Conservation (phyloP, 2,888 invertebrate species). For the Lymantria monacha region DNA sequence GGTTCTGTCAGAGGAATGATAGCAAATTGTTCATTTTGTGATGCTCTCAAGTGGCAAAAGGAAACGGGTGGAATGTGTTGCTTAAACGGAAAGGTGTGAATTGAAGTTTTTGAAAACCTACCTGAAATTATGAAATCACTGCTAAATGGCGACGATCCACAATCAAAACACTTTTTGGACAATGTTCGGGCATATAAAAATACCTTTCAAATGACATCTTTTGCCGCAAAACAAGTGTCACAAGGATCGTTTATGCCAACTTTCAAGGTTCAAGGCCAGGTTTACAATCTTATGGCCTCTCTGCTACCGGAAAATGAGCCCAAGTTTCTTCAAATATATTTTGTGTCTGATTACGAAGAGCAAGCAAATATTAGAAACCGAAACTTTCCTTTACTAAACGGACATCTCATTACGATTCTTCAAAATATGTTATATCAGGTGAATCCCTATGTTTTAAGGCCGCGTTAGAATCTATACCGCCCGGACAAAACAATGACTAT, state of each 20-base stretch:
- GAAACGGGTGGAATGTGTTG: conserved; percentile 20
- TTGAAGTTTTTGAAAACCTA: conserved; percentile 1
- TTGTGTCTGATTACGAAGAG: background rate
- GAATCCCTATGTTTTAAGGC: background rate
- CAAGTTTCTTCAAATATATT: background rate
- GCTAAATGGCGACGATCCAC: background rate
- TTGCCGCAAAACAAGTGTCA: conserved; percentile 16
- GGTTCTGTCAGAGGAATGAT: conserved; percentile 1
- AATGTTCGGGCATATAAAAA: background rate
- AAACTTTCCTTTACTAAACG: background rate
- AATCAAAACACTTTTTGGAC: background rate
- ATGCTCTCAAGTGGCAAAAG: conserved; percentile 19
- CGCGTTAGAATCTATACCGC: background rate
- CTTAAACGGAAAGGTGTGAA: conserved; percentile 12
- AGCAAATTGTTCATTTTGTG: conserved; percentile 12
- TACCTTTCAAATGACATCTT: conserved; percentile 6
- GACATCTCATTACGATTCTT: background rate
- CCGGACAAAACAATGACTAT: background rate
- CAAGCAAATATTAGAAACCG: background rate
- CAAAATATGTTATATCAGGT: background rate
- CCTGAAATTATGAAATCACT: background rate
- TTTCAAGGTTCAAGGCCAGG: background rate
- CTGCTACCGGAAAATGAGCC: background rate
- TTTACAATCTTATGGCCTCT: background rate
- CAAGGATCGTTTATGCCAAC: conserved; percentile 16